Evolutionary conservation across 2,113 vertebrate genomes (phyloP).

Genomic region (Speoplatyrhinus poulsoni): DNA sequence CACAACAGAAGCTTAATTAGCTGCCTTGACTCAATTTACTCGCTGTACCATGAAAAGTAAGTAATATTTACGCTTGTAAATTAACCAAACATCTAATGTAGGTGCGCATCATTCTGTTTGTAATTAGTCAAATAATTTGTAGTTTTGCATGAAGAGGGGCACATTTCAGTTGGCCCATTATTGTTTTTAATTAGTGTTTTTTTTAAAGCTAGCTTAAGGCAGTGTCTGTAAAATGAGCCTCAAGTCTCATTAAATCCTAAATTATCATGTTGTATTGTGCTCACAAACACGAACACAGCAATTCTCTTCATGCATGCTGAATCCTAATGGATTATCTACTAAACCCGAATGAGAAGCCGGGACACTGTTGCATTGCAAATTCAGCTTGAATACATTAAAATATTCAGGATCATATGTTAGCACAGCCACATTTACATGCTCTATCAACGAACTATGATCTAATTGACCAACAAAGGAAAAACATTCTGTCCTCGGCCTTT

Average conservation of each 20-base stretch:
- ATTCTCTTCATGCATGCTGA: neutral
- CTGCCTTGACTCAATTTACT: slow-evolving; percentile 19
- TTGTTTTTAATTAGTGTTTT: slow-evolving; percentile 25
- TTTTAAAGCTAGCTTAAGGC: slow-evolving; percentile 20
- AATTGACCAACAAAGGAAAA: neutral
- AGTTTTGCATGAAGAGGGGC: slow-evolving; percentile 18
- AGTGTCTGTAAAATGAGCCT: slow-evolving; percentile 21
- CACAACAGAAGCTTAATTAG: slow-evolving; percentile 18
- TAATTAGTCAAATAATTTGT: slow-evolving; percentile 31
- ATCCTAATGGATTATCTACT: slow-evolving; percentile 3
- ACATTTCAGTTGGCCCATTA: slow-evolving; percentile 14
- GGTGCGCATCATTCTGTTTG: slow-evolving; percentile 9
- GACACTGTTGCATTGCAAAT: slow-evolving; percentile 3
- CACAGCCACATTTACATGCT: slow-evolving; percentile 15
- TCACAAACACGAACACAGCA: slow-evolving; percentile 3
- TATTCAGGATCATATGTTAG: neutral
- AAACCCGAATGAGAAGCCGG: slow-evolving; percentile 16
- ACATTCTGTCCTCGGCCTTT: slow-evolving; percentile 31
- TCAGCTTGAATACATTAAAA: neutral
- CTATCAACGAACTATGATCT: slow-evolving; percentile 15
- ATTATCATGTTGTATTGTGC: slow-evolving; percentile 18
- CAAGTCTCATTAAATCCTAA: slow-evolving; percentile 22
- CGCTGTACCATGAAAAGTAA: neutral
- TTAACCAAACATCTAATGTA: slow-evolving; percentile 29
- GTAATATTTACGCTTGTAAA: slow-evolving; percentile 25